A percentile compares a stretch with the other conserved stretches of the same genome.
These are phyloP conservation scores for Amazona vittata DNA, from an alignment of 2,113 vertebrate genomes.

Conservation along the genomic window DNA sequence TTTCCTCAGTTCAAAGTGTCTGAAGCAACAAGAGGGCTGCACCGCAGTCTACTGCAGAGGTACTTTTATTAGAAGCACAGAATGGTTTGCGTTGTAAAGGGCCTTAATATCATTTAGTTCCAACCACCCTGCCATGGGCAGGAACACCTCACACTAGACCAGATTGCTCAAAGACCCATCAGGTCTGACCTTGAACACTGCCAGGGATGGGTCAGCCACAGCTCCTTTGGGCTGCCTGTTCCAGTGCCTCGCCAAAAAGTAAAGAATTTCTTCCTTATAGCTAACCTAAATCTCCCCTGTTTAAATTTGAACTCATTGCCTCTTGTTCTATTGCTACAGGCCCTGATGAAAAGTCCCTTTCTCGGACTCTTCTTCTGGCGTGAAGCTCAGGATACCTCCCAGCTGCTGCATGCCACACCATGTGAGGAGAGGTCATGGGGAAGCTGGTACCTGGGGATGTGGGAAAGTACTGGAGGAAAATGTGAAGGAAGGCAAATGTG, in stretches of 20 bases:
- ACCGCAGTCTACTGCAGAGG: not conserved
- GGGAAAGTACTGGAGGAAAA: not conserved
- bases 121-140: not conserved
- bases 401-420: rapidly evolving
- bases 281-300: not conserved
- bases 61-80: not conserved
- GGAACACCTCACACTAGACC: not conserved
- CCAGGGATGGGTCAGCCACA: not conserved
- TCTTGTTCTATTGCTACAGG: not conserved
- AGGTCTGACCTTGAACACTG: not conserved
- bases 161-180: not conserved
- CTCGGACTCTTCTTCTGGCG: not conserved
- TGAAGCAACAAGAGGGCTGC: not conserved
- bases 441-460: not conserved
- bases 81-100: not conserved
- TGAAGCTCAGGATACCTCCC: not conserved
- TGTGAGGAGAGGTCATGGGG: not conserved
- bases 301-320: not conserved
- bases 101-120: not conserved
- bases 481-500: not conserved
- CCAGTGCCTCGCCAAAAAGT: not conserved
- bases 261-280: not conserved
- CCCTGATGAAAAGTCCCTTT: not conserved
- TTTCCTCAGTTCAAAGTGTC: not conserved
- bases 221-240: not conserved